These are phyloP conservation scores for Heterodera schachtii DNA, from an alignment of 1,140 invertebrate species.

Conservation along the genomic window DNA sequence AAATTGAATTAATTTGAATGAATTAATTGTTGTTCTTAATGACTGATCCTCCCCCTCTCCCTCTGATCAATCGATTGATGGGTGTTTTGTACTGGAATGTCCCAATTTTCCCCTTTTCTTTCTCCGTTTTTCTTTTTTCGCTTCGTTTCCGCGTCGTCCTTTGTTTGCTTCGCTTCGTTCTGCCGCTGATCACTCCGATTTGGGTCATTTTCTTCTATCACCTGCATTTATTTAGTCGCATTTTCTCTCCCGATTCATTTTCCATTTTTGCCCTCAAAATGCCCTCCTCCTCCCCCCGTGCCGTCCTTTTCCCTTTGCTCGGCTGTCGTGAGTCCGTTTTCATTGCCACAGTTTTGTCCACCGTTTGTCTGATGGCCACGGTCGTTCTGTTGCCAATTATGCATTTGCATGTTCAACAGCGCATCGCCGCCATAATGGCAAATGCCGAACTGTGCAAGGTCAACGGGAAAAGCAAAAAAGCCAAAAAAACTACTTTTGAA, in stretches of 20 bases:
- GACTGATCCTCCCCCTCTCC: too few species aligned
- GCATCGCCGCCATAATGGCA: conserved; percentile 50
- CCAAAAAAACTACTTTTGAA: background rate
- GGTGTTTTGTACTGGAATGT: too few species aligned
- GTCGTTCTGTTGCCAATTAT: conserved; percentile 56
- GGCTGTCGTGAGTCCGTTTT: conserved; percentile 48
- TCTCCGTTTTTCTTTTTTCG: background rate
- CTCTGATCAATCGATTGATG: too few species aligned
- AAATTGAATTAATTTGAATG: background rate
- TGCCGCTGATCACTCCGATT: background rate
- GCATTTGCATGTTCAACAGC: conserved; percentile 57
- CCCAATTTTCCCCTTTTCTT: background rate
- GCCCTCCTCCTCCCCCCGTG: background rate
- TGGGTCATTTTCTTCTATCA: background rate
- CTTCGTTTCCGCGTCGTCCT: background rate
- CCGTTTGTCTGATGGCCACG: conserved; percentile 43
- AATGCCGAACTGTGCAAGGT: conserved; percentile 61
- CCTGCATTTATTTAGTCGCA: too few species aligned
- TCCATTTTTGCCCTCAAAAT: background rate
- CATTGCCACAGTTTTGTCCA: conserved; percentile 50
- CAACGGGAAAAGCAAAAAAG: background rate
- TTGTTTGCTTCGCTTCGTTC: background rate
- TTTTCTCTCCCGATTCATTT: too few species aligned
- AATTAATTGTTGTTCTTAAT: too few species aligned
- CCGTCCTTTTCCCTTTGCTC: conserved; percentile 12